Percentiles rank a stretch among this genome's conserved stretches.
These are phyloP conservation scores for Atherinomorus stipes DNA, from an alignment of 2,113 vertebrate species.

Conservation along the genomic window DNA sequence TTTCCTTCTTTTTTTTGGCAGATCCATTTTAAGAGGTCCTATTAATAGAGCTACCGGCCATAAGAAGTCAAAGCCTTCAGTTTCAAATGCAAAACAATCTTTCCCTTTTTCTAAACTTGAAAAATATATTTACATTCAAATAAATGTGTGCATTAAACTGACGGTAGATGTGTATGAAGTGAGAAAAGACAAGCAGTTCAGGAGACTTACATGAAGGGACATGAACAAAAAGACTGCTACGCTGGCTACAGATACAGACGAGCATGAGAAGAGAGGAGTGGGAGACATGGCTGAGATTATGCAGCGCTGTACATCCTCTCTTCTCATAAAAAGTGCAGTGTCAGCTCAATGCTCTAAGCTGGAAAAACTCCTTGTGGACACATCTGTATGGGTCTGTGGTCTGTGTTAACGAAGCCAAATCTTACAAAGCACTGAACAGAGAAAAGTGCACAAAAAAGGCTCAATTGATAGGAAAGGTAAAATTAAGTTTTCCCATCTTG, in stretches of 20 bases:
- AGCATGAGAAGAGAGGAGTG: conserved; percentile 19
- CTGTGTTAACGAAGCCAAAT: not conserved
- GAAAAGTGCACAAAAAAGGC: not conserved
- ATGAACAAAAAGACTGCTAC: not conserved
- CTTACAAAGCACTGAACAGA: not conserved
- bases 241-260: not conserved
- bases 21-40: conserved; percentile 16
- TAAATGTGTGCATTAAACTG: not conserved
- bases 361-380: too few relatives aligned
- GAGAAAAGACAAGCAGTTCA: not conserved
- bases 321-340: conserved; percentile 49
- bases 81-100: not conserved
- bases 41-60: conserved; percentile 11
- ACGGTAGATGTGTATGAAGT: not conserved
- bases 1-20: too few relatives aligned
- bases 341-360: conserved; percentile 24
- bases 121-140: not conserved
- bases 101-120: not conserved
- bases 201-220: not conserved
- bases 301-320: conserved; percentile 46
- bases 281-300: conserved; percentile 57
- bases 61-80: not conserved
- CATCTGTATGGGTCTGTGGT: not conserved
- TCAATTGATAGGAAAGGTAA: not conserved
- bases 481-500: too few relatives aligned